A percentile compares a stretch with the other conserved stretches of the same genome.
phyloP scores from a whole-genome alignment of 2,888 invertebrate genomes.

The Ellobium chinense region DNA sequence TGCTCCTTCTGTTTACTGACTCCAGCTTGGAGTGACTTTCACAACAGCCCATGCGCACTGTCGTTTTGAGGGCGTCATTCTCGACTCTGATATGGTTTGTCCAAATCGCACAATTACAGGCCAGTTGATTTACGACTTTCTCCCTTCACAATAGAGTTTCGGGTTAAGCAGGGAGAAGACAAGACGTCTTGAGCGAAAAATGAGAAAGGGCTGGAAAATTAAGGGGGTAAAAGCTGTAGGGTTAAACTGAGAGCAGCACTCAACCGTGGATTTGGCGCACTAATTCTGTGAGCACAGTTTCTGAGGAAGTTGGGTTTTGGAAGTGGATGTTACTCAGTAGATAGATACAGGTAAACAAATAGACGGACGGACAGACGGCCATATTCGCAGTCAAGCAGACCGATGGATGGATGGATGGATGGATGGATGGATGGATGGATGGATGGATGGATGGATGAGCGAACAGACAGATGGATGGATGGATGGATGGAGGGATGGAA shows the following conservation, averaged over 20 bases:
- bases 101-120: background rate
- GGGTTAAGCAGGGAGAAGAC: background rate
- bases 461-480: constrained; percentile 3
- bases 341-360: constrained; percentile 14
- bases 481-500: background rate
- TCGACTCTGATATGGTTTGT: background rate
- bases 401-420: constrained; percentile 18
- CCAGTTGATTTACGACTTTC: constrained; percentile 4
- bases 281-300: too few species aligned
- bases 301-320: too few species aligned
- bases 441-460: background rate
- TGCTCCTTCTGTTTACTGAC: constrained; percentile 1
- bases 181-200: background rate
- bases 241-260: too few species aligned
- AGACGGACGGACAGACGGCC: constrained; percentile 3
- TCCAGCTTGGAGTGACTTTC: background rate
- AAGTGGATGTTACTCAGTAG: too few species aligned
- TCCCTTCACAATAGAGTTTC: background rate
- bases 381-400: background rate
- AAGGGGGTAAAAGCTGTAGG: background rate
- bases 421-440: constrained; percentile 18
- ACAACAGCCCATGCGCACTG: background rate
- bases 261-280: too few species aligned
- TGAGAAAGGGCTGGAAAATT: background rate
- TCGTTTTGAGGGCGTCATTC: background rate